Base-by-base conservation (phyloP, 2,888 invertebrate genomes). In the Xestia ashworthii region DNA sequence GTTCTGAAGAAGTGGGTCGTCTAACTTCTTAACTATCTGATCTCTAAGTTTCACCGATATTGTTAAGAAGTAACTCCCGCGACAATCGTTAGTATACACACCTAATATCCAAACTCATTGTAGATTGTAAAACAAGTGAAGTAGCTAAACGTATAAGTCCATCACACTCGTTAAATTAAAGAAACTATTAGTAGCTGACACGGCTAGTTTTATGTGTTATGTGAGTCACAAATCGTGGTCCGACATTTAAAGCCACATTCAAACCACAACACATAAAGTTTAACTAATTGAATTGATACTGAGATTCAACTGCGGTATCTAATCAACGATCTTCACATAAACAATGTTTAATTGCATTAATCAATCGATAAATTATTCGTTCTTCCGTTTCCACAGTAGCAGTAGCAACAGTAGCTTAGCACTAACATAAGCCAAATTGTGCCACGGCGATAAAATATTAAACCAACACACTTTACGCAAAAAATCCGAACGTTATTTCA, bases 161-260 rank as follows among this genome's bases (percentile, higher is more conserved):
- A 66, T 50, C 62, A 44, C 32, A 46, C 64, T 78, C 83, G 58
- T 75, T 82, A 78, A 60, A 46, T 38, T 74, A 41, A 74, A 72
- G 48, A 70, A 72, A 41, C 55, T 65, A 32, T 32, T 32, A 60
- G 74, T 73, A 64, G 41, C 69, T 70, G 64, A 38, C 82, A 14
- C 46, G 25, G 60, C n/a, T 65, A 53, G 60, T 58, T 83, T 78
- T 74, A 85, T 79, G 62, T 62, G 62, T 41, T 50, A 12, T n/a
- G 65, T 68, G 32, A 71, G 50, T 71, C 69, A 81, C 77, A 82
- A 84, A 85, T 85, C 66, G 53, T 60, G 58, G 46, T 68, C 55
- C n/a, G 78, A 79, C 83, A 72, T 82, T 83, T 85, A 82, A 70
- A 73, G 70, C 70, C 70, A 41, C 66, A 41, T 83, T 58, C 62